Percentiles rank a stretch among this genome's conserved stretches.
phyloP scores from a whole-genome alignment of 2,797 vertebrate species.

The Coranthus polyacanthus region DNA sequence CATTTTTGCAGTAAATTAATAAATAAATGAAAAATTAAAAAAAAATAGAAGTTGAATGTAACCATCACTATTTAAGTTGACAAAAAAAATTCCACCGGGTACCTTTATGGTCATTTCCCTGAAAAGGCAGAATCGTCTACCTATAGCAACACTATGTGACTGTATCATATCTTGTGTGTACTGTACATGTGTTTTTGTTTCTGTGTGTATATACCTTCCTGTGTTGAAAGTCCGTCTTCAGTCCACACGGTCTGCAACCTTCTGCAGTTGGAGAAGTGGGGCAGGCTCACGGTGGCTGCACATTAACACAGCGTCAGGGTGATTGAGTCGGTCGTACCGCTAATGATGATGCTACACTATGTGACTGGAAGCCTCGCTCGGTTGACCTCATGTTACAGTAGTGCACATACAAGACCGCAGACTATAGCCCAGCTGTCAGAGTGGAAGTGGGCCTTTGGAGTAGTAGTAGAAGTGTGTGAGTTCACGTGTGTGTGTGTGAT shows the following conservation, averaged over 20 bases:
- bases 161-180: conserved; percentile 33
- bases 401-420: conserved; percentile 26
- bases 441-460: conserved; percentile 46
- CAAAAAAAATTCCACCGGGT: conserved; percentile 34
- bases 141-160: conserved; percentile 33
- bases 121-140: conserved; percentile 25
- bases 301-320: conserved; percentile 30
- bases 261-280: conserved; percentile 39
- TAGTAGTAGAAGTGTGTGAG: conserved; percentile 16
- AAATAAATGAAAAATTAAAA: too few relatives aligned
- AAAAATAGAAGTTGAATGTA: conserved; percentile 42
- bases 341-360: conserved; percentile 45
- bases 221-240: conserved; percentile 9
- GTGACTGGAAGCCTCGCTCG: conserved; percentile 56
- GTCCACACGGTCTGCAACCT: conserved; percentile 3
- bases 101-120: conserved; percentile 30
- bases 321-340: conserved; percentile 33
- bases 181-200: conserved; percentile 40
- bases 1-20: background rate
- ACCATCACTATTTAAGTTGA: conserved; percentile 4
- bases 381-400: conserved; percentile 54
- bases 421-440: conserved; percentile 52
- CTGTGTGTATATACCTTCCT: conserved; percentile 27
- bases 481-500: conserved; percentile 17
- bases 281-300: conserved; percentile 37